Percentiles rank a stretch among this genome's conserved stretches.
Conservation (phyloP, 2,113 vertebrate genomes). For the Dromiciops gliroides region DNA sequence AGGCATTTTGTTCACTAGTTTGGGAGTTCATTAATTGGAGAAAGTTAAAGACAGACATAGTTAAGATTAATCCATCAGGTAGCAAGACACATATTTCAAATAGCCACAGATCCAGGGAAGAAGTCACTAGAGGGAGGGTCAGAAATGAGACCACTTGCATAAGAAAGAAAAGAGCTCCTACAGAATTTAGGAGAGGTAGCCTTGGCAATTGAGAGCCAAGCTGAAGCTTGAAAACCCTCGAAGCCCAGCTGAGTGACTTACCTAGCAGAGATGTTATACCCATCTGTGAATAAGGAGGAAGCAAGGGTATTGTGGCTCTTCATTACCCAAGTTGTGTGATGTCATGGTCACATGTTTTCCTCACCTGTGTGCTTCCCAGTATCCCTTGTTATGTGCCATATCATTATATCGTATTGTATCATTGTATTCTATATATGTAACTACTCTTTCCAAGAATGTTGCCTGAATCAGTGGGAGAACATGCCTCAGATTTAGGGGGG, state of each 20-base stretch:
- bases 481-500: neutral
- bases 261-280: neutral
- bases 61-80: neutral
- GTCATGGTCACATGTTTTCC: neutral
- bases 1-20: neutral
- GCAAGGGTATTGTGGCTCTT: neutral
- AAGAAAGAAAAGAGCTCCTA: neutral
- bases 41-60: neutral
- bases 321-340: neutral
- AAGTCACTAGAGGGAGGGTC: neutral
- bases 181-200: neutral
- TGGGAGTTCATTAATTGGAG: neutral
- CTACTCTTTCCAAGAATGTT: neutral
- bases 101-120: neutral
- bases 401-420: no score
- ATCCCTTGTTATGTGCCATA: no score
- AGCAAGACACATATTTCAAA: neutral
- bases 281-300: neutral
- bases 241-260: neutral
- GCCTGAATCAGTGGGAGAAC: neutral
- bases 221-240: neutral
- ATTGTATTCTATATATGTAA: no score
- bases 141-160: neutral
- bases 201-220: neutral
- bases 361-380: neutral